Conservation (phyloP, 2,113 vertebrate genomes). For the Ceuthmochares aereus region DNA sequence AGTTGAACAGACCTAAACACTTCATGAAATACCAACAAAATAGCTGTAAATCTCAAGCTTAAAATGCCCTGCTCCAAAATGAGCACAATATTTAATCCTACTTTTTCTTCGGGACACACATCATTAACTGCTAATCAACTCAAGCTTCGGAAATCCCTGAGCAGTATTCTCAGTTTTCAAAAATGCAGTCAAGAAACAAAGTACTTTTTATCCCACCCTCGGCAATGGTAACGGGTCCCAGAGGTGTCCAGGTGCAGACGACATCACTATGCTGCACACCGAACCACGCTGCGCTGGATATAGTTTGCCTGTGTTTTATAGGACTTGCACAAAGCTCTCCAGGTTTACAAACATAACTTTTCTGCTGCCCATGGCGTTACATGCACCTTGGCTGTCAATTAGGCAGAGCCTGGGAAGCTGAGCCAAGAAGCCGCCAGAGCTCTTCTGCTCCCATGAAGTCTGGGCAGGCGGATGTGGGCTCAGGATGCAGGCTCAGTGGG, state of each 20-base stretch:
- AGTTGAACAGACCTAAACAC: constrained; percentile 57
- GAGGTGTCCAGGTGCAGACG: constrained; percentile 72
- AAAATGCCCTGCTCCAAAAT: constrained; percentile 71
- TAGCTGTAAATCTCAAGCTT: constrained; percentile 65
- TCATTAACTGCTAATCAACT: constrained; percentile 82
- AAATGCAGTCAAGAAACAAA: constrained; percentile 74
- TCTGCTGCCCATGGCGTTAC: neutral
- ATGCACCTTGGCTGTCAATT: neutral
- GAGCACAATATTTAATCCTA: constrained; percentile 72
- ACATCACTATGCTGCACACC: constrained; percentile 11
- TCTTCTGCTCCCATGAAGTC: neutral
- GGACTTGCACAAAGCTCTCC: constrained; percentile 35
- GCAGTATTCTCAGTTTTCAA: constrained; percentile 74
- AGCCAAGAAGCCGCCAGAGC: neutral
- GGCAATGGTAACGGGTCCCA: constrained; percentile 64
- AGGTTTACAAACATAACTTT: constrained; percentile 27
- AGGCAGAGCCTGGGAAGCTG: constrained; percentile 1
- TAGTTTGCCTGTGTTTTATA: constrained; percentile 34
- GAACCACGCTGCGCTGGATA: neutral
- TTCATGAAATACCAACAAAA: constrained; percentile 66
- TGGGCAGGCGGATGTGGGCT: neutral
- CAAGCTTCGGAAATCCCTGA: constrained; percentile 76
- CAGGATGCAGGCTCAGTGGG: neutral
- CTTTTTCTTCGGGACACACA: constrained; percentile 78
- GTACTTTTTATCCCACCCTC: constrained; percentile 61